Conservation (phyloP, 2,888 invertebrate species). For the Sesamia inferens region DNA sequence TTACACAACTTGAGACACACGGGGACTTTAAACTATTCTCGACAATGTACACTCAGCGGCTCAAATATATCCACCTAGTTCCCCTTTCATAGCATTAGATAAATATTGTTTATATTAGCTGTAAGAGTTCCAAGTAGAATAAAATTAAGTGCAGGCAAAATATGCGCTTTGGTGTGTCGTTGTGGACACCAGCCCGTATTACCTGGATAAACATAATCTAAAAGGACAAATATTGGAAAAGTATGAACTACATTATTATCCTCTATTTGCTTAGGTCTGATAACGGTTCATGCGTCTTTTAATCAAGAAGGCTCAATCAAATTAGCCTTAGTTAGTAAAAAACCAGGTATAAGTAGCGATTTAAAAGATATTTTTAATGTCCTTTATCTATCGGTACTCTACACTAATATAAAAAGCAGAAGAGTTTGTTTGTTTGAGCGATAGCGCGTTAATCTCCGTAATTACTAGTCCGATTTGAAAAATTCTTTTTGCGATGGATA, state of each 20-base stretch:
- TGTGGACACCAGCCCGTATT: neutral
- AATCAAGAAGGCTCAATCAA: neutral
- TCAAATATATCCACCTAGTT: neutral
- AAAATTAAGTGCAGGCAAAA: neutral
- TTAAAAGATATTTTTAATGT: too few relatives aligned
- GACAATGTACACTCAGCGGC: neutral
- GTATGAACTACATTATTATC: neutral
- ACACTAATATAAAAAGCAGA: too few relatives aligned
- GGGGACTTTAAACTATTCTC: slow-evolving; percentile 29
- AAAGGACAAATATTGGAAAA: neutral
- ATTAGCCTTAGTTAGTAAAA: too few relatives aligned
- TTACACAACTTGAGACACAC: slow-evolving; percentile 50
- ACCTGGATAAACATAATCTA: neutral
- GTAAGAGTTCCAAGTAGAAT: neutral
- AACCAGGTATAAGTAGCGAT: too few relatives aligned
- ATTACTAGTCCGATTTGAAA: too few relatives aligned
- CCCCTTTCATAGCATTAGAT: neutral
- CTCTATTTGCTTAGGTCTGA: neutral
- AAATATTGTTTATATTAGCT: too few relatives aligned
- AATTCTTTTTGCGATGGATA: too few relatives aligned
- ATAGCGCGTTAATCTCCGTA: too few relatives aligned
- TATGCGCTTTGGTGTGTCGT: neutral
- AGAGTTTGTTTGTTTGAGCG: too few relatives aligned
- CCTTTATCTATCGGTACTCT: too few relatives aligned
- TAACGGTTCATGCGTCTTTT: neutral